Base-by-base conservation (phyloP, 2,113 vertebrate species). In the Corythornis madagascariensis region DNA sequence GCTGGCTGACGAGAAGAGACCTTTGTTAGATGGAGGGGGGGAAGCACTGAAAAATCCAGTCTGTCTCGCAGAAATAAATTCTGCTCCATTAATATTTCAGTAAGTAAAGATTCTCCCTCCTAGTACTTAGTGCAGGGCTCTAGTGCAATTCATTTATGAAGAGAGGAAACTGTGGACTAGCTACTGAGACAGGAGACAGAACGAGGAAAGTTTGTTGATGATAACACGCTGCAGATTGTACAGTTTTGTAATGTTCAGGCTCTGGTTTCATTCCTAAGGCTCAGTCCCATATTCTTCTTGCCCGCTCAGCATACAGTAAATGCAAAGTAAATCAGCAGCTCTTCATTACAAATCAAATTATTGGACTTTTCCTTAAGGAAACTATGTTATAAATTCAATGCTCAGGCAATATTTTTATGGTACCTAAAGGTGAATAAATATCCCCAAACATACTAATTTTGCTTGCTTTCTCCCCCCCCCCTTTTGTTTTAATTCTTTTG, bases 61-160 rank as follows among this genome's bases (percentile, higher is more conserved):
- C 72, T 63, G 78, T 16, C 38, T 77, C 53, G 11, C 1, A 13
- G 52, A 31, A 59, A 86, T 89, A 82, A 90, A 71, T 17, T 85
- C 78, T 69, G 43, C 57, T 64, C 73, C 55, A 72, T 80, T 84
- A 91, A 94, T 88, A 82, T 90, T 94, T 94, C 84, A 86, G 70
- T 15, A 53, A 83, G 59, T 40, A 83, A 86, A 78, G 55, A 86
- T 88, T 50, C 82, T 53, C 45, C 63, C 86, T 76, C 50, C 43
- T 38, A 2, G 22, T 33, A 84, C 78, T 93, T 61, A 64, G 69
- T 48, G 42, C 63, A 75, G 26, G 43, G 26, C 78, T 80, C 56
- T 28, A 69, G 70, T 16, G 52, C 56, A 86, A 66, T 52, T 89
- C 42, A 31, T 24, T 90, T 92, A 26, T 28, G 72, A 88, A 88